Base-by-base conservation (phyloP, 2,888 invertebrate species). In the Tineola bisselliella region DNA sequence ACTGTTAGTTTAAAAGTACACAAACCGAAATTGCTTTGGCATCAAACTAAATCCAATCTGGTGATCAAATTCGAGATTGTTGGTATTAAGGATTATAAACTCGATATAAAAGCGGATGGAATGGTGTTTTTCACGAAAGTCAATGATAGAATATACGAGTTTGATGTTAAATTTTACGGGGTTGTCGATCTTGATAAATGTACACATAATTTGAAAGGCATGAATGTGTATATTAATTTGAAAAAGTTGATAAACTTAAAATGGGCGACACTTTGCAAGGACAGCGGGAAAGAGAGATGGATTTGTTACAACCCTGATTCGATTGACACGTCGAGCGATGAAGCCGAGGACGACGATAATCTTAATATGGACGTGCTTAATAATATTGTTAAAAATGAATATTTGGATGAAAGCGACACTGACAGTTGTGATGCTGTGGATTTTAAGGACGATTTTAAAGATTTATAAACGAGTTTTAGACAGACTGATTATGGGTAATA, bases 161-260 rank as follows among this genome's bases (percentile, higher is more conserved):
- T 88, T 48, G 68, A 80, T 17, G 66, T 87, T 1, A 76, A 81
- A 61, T 62, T 88, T n/a, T 84, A 79, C 44, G 87, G 84, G 0
- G 73, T 76, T 0, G 66, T 87, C 1, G 66, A 79, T 59, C 62
- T 62, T 0, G 65, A 68, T 0, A 70, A 66, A 56, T 74, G 70
- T 0, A 64, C 59, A 0, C 84, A 87, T 63, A 65, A 68, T 0
- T 76, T 79, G 62, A 84, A 79, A 69, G 84, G 84, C 0, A 75
- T 76, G 5, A 81, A 83, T 44, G 74, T 88, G n/a, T 65, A 72
- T 17, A 72, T 87, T 0, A 75, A 69, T 25, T 60, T 87, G 8
- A 59, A 15, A 1, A 84, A 84, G 67, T 48, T 80, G 8, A 64
- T 79, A 44, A 63, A 69, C 0, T 77, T 65, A 3, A 78, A 72